Base-by-base conservation (phyloP, 2,888 invertebrate genomes). In the Noctua janthina region DNA sequence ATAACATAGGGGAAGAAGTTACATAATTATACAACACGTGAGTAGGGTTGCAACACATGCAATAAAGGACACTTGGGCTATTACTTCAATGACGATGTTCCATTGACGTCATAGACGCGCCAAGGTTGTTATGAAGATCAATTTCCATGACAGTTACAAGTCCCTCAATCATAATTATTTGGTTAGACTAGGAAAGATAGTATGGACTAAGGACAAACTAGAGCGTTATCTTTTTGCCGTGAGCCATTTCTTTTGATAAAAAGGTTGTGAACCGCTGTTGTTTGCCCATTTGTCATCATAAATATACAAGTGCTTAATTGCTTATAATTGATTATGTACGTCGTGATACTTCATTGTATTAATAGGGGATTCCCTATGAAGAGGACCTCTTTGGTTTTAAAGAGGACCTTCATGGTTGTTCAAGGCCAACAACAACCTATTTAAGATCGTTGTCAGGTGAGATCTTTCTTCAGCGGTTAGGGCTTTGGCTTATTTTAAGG, bases 181-280 rank as follows among this genome's bases (percentile, higher is more conserved):
- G 54, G 54, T 83, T 43, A 46, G 68, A 76, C 68, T 83, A 4
- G 39, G 66, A 59, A 83, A 66, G 35, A 49, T 77, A 35, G 15
- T 70, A 6, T 29, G 11, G 29, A 68, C n/a, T 29, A 64, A 35
- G 64, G 20, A 20, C 62, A 29, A 62, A 35, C 64, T 39, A 10
- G 3, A 17, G 17, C 64, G 20, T 35, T 64, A 20, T 64, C 8
- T 1, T 64, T 20, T 39, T 20, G 35, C 8, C 20, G 20, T 35
- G 64, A 39, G 20, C 64, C 35, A 64, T 20, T 39, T 35, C 35
- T 35, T 64, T 64, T 39, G 46, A 46, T 46, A n/a, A 68, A 43
- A 46, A n/a, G 39, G n/a, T 46, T 8, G 46, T 46, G 15, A 68
- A 68, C 46, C 68, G 68, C n/a, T 71, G 7, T 51, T 70, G 64